A percentile compares a stretch with the other conserved stretches of the same genome.
These are phyloP conservation scores for Diplosoma virens DNA, from an alignment of 23 tunicate genomes.

Conservation along the genomic window DNA sequence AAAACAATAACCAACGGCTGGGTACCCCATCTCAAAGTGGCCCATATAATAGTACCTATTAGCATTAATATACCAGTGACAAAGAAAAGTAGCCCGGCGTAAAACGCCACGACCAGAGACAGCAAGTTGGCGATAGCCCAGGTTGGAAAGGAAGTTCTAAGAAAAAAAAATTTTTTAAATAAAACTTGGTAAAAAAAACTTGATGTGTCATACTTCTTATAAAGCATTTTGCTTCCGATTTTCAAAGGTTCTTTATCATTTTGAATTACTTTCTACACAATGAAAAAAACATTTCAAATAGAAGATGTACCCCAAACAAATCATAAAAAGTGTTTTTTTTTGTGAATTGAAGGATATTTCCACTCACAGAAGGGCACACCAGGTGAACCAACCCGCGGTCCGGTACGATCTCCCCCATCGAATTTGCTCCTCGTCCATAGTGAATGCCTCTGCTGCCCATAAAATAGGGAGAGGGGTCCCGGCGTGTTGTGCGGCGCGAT, in stretches of 20 bases:
- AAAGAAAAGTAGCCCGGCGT: slow-evolving; percentile 63
- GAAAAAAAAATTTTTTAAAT: not conserved
- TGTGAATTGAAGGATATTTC: no score
- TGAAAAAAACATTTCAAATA: no score
- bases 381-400: slow-evolving; percentile 85
- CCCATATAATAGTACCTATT: slow-evolving; percentile 48
- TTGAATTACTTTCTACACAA: no score
- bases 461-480: slow-evolving; percentile 78
- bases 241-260: no score
- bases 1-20: slow-evolving; percentile 73
- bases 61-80: slow-evolving; percentile 62
- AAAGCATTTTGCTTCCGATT: no score
- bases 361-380: slow-evolving; percentile 66
- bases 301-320: no score
- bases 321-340: no score
- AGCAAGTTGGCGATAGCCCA: slow-evolving; percentile 75
- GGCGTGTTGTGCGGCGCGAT: slow-evolving; percentile 47
- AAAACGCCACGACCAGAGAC: slow-evolving; percentile 55
- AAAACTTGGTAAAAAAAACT: no score
- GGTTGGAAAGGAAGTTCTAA: slow-evolving; percentile 65
- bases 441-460: slow-evolving; percentile 81
- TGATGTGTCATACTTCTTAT: no score
- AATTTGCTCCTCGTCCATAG: slow-evolving; percentile 76
- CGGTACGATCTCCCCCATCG: slow-evolving; percentile 89
- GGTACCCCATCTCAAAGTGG: slow-evolving; percentile 77